Evolutionary conservation across 2,888 invertebrate species (phyloP), one percentile per base, ranked within the genome.

Genomic region (Phorcus lineatus): DNA sequence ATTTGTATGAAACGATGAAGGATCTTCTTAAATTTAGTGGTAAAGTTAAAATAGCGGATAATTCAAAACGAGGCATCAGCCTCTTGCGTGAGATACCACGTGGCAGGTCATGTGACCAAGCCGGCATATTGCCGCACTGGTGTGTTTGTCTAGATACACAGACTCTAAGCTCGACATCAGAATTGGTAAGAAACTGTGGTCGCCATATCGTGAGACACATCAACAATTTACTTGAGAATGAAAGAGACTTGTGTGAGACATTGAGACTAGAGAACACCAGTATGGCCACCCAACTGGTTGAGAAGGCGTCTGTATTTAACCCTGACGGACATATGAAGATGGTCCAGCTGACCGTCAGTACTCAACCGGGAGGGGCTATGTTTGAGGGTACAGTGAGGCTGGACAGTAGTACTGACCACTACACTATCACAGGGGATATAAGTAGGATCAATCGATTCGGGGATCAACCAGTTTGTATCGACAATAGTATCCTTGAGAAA

Each of bases 301-400:
- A 96, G 97, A 79, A 87, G 87, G 84, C 88, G 88, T 55, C 83
- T 87, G 13, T 89, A 88, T 76, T 83, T 88, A 80, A 80, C 81
- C 22, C 83, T 81, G 53, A 82, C 82, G 36, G 77, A 81, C 17
- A 40, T 89, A 11, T 47, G 13, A 47, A 86, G 9, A 83, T 86
- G 28, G 91, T 96, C 84, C 95, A 95, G 86, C 92, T 96, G 57
- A 95, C 95, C 89, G 96, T 84, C 93, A 94, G 81, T 11, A 95
- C 96, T 0, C 84, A 90, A 57, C 97, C 97, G 0, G 96, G 96
- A 0, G 94, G 94, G 74, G 97, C 95, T 0, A 93, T 96, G 74
- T 97, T 97, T 91, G 97, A 98, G 92, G 96, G 96, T 0, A 97
- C 97, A 0, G 94, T 97, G 7, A 93, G 95, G 17, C 40, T 76